Evolutionary conservation across 1,140 invertebrate species (phyloP).

Genomic region (Agrypnia vestita): DNA sequence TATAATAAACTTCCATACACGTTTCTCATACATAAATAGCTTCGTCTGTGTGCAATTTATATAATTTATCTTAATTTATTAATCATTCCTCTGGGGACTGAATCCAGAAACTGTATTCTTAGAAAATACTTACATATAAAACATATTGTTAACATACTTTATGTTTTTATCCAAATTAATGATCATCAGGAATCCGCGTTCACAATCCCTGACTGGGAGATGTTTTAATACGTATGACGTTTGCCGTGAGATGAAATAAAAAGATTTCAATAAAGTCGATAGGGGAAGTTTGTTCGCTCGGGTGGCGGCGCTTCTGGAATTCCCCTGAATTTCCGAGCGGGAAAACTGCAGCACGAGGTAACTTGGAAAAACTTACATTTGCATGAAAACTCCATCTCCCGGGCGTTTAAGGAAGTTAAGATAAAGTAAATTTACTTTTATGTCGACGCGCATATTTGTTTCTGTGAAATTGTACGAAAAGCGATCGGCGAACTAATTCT

Average conservation of each 20-base stretch:
- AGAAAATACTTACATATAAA: no score
- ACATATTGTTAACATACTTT: no score
- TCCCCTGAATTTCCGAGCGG: background rate
- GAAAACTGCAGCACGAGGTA: slow-evolving; percentile 39
- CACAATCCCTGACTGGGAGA: no score
- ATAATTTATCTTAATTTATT: no score
- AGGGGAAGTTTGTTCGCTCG: slow-evolving; percentile 45
- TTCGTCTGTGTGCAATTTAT: no score
- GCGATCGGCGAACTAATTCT: slow-evolving; percentile 27
- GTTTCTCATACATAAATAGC: no score
- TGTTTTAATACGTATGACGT: slow-evolving; percentile 14
- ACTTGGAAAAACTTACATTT: slow-evolving; percentile 48
- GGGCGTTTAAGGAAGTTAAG: slow-evolving; percentile 48
- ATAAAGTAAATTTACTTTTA: slow-evolving; percentile 40
- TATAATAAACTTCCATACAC: no score
- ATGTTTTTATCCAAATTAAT: no score
- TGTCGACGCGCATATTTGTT: slow-evolving; percentile 40
- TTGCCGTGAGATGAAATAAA: slow-evolving; percentile 46
- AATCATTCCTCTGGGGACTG: no score
- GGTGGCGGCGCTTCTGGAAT: slow-evolving; percentile 7
- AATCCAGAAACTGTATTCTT: no score
- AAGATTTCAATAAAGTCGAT: slow-evolving; percentile 55
- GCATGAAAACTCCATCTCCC: slow-evolving; percentile 52
- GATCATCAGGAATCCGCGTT: no score
- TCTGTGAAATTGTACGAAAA: slow-evolving; percentile 24